phyloP scores from a whole-genome alignment of 2,888 invertebrate genomes.

The Therioaphis trifolii region DNA sequence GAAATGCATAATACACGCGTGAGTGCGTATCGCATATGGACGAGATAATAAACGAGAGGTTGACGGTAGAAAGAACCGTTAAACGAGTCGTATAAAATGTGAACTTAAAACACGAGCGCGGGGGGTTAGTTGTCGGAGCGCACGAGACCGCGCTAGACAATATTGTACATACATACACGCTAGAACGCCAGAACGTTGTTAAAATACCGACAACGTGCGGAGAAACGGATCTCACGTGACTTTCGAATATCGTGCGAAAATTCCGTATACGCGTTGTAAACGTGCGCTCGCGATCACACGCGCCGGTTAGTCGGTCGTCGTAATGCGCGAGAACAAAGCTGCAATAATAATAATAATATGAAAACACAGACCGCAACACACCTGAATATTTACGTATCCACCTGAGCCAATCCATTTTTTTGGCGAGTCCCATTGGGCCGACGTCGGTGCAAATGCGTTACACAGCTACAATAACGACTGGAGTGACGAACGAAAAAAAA shows the following conservation, averaged over 20 bases:
- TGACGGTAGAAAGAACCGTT: constrained; percentile 5
- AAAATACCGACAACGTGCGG: neutral
- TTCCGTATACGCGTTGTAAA: neutral
- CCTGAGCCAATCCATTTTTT: constrained; percentile 55
- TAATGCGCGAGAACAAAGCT: neutral
- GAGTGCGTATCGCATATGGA: neutral
- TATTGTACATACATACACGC: no score
- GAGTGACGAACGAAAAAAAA: neutral
- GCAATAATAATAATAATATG: neutral
- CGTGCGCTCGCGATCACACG: neutral
- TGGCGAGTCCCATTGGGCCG: constrained; percentile 34
- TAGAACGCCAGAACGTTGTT: no score
- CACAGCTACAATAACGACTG: neutral
- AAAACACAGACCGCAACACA: neutral
- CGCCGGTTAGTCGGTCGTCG: neutral
- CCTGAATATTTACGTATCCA: constrained; percentile 61
- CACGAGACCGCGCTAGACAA: neutral
- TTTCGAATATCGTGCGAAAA: neutral
- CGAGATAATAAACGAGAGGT: constrained; percentile 22
- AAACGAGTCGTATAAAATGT: constrained; percentile 40
- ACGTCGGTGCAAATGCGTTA: no score
- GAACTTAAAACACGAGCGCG: constrained; percentile 1
- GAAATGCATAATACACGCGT: no score
- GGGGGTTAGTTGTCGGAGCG: neutral
- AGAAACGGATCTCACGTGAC: neutral